Conservation (phyloP, 2,113 vertebrate genomes). For the Nothoprocta perdicaria region DNA sequence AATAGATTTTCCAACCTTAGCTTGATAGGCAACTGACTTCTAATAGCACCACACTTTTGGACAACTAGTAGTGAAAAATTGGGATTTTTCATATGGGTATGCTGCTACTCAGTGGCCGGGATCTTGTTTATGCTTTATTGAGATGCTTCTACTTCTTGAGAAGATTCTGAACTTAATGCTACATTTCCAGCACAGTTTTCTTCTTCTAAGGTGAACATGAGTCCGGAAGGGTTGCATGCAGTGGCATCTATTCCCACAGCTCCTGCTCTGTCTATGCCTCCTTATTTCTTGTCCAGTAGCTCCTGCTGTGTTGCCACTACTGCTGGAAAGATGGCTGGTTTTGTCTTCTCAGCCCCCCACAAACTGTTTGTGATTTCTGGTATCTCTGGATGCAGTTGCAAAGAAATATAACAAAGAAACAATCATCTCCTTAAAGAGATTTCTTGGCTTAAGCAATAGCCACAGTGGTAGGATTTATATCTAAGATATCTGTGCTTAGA, state of each 20-base stretch:
- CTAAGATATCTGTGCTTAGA: background rate
- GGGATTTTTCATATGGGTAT: background rate
- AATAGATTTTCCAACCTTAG: background rate
- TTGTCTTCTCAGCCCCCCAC: background rate
- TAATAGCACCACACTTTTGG: background rate
- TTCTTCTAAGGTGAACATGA: background rate
- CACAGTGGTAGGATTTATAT: background rate
- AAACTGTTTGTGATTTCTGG: background rate
- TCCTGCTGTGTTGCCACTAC: background rate
- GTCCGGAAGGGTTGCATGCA: background rate
- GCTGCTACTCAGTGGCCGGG: background rate
- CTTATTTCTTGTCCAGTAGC: background rate
- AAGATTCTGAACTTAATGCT: background rate
- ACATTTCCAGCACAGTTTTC: background rate
- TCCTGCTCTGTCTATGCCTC: background rate
- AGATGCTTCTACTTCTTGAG: background rate
- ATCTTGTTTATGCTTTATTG: background rate
- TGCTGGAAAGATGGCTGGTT: background rate
- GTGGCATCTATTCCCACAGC: background rate
- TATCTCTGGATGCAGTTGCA: background rate
- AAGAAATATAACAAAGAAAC: background rate
- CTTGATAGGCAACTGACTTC: background rate
- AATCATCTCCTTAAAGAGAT: background rate
- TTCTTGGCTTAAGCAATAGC: background rate
- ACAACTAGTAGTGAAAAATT: background rate